phyloP scores from a whole-genome alignment of 1,140 invertebrate species.

The Formica selysi region DNA sequence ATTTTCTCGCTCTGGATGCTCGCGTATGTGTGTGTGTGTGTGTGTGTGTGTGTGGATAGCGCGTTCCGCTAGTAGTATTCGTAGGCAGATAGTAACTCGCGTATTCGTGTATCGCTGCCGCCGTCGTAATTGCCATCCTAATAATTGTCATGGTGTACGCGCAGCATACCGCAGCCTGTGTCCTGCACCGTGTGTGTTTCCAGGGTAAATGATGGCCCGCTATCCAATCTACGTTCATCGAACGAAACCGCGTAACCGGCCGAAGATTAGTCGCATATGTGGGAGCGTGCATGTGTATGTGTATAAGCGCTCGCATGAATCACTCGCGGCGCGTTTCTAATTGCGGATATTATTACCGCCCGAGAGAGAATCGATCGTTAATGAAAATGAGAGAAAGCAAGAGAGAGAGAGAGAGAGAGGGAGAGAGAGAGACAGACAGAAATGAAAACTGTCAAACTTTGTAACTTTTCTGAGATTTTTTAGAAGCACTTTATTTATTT shows the following conservation, averaged over 20 bases:
- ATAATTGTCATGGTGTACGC: constrained; percentile 79
- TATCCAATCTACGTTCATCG: constrained; percentile 77
- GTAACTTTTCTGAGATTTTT: constrained; percentile 4
- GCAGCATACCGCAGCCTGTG: constrained; percentile 49
- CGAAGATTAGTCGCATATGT: constrained; percentile 64
- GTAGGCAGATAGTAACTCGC: neutral
- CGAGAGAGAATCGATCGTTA: constrained; percentile 18
- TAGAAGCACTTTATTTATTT: too few relatives aligned
- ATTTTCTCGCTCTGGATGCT: constrained; percentile 66
- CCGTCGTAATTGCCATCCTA: constrained; percentile 74
- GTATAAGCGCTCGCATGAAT: constrained; percentile 56
- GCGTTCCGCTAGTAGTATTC: neutral
- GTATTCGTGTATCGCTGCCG: constrained; percentile 30
- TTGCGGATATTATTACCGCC: constrained; percentile 59
- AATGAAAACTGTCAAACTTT: neutral
- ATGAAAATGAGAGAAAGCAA: neutral
- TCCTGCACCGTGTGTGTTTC: constrained; percentile 62
- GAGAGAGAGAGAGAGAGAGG: neutral
- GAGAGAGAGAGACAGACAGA: neutral
- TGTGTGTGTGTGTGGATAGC: too few relatives aligned
- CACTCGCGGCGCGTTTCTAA: constrained; percentile 61
- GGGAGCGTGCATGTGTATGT: neutral
- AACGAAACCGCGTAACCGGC: constrained; percentile 71
- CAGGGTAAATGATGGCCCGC: constrained; percentile 73
- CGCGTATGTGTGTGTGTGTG: constrained; percentile 19